Percentiles rank a stretch among this genome's conserved stretches.
phyloP scores from a whole-genome alignment of 2,113 vertebrate species.

The Lethenteron camtschaticum region DNA sequence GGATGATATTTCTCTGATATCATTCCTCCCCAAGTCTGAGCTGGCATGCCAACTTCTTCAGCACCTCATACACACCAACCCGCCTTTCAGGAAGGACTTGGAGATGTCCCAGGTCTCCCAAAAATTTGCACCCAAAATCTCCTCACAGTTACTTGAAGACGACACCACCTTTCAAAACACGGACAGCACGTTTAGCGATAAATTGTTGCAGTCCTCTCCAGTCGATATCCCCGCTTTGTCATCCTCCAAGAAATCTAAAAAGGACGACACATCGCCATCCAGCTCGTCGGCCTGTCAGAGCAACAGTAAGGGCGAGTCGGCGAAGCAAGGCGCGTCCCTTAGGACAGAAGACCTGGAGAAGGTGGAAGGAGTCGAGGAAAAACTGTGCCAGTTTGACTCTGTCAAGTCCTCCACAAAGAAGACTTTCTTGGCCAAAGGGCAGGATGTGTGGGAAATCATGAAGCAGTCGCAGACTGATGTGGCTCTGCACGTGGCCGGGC shows the following conservation, averaged over 20 bases:
- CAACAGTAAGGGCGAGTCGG: conserved; percentile 30
- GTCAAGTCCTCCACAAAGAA: no score
- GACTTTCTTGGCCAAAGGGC: no score
- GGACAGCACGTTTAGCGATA: conserved; percentile 16
- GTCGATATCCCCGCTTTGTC: not conserved
- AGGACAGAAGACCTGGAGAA: conserved; percentile 32
- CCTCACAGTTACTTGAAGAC: conserved; percentile 9
- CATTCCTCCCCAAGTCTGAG: no score
- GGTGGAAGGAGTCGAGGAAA: conserved; percentile 19
- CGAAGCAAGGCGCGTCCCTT: conserved; percentile 18
- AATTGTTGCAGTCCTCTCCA: not conserved
- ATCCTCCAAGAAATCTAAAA: conserved; percentile 23
- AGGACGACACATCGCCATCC: conserved; percentile 13
- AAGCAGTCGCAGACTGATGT: conserved; percentile 29
- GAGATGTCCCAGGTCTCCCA: conserved; percentile 26
- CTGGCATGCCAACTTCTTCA: not conserved
- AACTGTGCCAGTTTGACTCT: no score
- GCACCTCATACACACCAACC: not conserved
- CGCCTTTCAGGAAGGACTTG: not conserved
- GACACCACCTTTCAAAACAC: conserved; percentile 14
- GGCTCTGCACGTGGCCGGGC: conserved; percentile 29
- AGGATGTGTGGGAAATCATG: conserved; percentile 23
- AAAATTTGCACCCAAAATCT: conserved; percentile 2
- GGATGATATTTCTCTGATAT: no score
- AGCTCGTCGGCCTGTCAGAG: conserved; percentile 13